These are phyloP conservation scores for Dicyrtoma fusca DNA, from an alignment of 2,888 invertebrate genomes.

Conservation along the genomic window DNA sequence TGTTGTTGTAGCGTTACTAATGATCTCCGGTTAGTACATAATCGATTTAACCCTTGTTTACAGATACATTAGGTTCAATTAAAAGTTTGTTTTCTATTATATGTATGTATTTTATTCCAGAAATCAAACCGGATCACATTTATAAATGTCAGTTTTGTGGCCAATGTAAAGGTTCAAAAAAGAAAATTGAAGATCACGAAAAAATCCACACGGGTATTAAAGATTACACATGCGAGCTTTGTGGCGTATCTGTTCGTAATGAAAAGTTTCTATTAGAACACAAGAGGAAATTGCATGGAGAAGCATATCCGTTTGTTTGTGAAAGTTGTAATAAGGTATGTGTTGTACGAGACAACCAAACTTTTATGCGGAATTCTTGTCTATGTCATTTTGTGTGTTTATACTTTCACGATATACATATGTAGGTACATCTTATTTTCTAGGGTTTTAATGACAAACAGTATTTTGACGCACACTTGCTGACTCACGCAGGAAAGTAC, in stretches of 20 bases:
- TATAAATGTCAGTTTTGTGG: background rate
- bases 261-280: background rate
- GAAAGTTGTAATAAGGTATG: background rate
- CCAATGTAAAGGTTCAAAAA: background rate
- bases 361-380: no score
- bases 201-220: background rate
- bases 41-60: no score
- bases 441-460: background rate
- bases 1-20: no score
- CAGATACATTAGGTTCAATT: no score
- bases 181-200: background rate
- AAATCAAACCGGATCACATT: background rate
- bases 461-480: background rate
- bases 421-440: background rate
- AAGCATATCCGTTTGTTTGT: constrained; percentile 1
- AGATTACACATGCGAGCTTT: background rate
- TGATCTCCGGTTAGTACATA: no score
- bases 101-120: no score
- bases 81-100: no score
- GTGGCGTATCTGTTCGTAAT: background rate
- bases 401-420: no score
- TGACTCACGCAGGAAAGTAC: background rate
- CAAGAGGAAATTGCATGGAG: background rate
- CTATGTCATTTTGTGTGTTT: no score
- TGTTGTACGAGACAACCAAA: no score